Base-by-base conservation (phyloP, 2,888 invertebrate species). In the Cabera pusaria region DNA sequence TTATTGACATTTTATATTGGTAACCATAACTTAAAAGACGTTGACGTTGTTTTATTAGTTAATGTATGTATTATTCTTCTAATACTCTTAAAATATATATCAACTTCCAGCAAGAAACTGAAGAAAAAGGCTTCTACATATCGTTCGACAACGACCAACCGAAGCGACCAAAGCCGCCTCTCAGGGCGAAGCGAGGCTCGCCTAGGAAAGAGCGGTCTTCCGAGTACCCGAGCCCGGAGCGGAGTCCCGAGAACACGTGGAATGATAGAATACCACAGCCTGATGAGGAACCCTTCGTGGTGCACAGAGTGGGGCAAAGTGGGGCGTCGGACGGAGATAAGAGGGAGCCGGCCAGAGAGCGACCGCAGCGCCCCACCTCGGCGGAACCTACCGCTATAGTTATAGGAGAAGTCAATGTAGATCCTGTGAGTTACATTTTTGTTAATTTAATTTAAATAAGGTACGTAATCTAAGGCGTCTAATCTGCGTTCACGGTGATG, bases 61-160 rank as follows among this genome's bases (percentile, higher is more conserved):
- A n/a, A n/a, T n/a, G n/a, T n/a, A n/a, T n/a, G n/a, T n/a, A n/a
- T n/a, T n/a, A n/a, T n/a, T n/a, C n/a, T n/a, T n/a, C n/a, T n/a
- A n/a, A n/a, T n/a, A n/a, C n/a, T n/a, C n/a, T n/a, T n/a, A n/a
- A n/a, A n/a, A n/a, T n/a, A n/a, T n/a, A n/a, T n/a, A n/a, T n/a
- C n/a, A n/a, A n/a, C n/a, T n/a, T n/a, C n/a, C 14, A 72, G 42
- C 25, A 31, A 6, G 41, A 42, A 5, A 27, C 91, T 64, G 73
- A 90, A 68, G 95, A 96, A 72, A 95, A 96, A 75, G 96, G 96
- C 14, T 98, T 98, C 85, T 98, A 98, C 78, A 96, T 98, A 68
- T 96, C 97, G 29, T 97, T 98, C 72, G 97, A 97, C 71, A 94
- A 95, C 72, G 96, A 96, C 38, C 93, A 93, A 60, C 96, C 97